A percentile compares a stretch with the other conserved stretches of the same genome.
These are phyloP conservation scores for Brotogeris chrysoptera DNA, from an alignment of 2,797 vertebrate species.

Conservation along the genomic window DNA sequence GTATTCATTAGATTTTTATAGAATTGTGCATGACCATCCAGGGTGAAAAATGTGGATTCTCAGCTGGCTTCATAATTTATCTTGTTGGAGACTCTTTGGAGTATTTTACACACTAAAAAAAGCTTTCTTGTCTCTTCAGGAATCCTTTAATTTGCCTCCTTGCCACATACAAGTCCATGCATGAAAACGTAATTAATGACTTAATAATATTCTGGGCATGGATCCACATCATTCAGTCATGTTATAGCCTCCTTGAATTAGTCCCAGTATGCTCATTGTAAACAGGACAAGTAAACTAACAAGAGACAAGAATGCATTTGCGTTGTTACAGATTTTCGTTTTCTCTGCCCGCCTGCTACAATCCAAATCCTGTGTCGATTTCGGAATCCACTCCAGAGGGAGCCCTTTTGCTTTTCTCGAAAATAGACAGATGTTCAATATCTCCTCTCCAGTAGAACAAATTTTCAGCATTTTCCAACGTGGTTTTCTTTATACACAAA, in stretches of 20 bases:
- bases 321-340: neutral
- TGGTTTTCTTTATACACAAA: neutral
- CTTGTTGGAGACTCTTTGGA: neutral
- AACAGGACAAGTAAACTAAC: neutral
- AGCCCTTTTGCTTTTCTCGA: slow-evolving; percentile 5
- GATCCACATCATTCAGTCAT: neutral
- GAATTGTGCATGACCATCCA: neutral
- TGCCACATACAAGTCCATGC: neutral
- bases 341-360: neutral
- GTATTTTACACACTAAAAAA: neutral
- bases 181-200: neutral
- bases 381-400: slow-evolving; percentile 29
- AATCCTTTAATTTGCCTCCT: neutral
- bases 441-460: neutral
- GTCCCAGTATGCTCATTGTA: neutral
- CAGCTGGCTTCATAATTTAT: neutral
- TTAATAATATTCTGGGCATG: neutral
- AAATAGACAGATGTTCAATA: neutral
- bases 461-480: accelerated
- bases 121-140: neutral
- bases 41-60: neutral
- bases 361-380: neutral
- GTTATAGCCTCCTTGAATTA: neutral
- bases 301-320: neutral
- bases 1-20: neutral